Evolutionary conservation across 2,797 vertebrate genomes (phyloP).

Genomic region (Orestias chungarensis): DNA sequence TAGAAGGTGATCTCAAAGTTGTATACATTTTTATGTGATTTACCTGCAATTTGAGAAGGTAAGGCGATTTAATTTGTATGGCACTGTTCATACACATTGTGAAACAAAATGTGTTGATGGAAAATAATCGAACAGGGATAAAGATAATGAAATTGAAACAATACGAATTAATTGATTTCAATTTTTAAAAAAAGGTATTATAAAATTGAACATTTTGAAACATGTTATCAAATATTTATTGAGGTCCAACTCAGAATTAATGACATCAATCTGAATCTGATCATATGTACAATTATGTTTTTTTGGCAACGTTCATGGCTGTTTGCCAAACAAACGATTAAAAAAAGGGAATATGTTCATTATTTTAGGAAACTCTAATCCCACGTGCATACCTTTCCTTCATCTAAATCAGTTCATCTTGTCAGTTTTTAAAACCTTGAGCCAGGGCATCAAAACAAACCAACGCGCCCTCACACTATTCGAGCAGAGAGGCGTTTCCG

Average conservation of each 20-base stretch:
- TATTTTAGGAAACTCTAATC: background rate
- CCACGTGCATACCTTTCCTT: background rate
- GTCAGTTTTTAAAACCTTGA: constrained; percentile 8
- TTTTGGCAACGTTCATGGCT: constrained; percentile 16
- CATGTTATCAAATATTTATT: background rate
- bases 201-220: background rate
- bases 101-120: background rate
- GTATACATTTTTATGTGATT: no score
- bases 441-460: constrained; percentile 17
- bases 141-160: background rate
- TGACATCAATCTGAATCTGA: background rate
- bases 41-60: no score
- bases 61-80: no score
- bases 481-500: constrained; percentile 63
- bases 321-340: background rate
- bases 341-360: background rate
- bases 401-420: constrained; percentile 5
- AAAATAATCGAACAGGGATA: background rate
- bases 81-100: background rate
- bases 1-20: no score
- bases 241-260: background rate
- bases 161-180: no score
- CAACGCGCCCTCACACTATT: constrained; percentile 6
- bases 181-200: background rate
- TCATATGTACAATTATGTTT: background rate